Evolutionary conservation across 1,140 invertebrate genomes (phyloP), one percentile per base, ranked within the genome.

Genomic region (Ips nitidus): DNA sequence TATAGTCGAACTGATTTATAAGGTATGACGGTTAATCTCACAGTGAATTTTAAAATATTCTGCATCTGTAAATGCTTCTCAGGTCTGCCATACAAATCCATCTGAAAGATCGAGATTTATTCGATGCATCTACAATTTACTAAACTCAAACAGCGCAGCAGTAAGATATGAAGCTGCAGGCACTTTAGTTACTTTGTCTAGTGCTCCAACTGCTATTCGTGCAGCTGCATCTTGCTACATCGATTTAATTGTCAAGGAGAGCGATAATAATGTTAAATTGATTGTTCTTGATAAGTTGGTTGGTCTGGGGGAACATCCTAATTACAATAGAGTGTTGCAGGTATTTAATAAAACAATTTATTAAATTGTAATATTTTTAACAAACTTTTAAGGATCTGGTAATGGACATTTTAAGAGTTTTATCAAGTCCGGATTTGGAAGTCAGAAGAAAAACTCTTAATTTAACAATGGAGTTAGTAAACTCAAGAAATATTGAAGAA

Each of bases 221-320:
- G 95, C 97, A 41, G 98, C 97, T 40, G 97, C 97, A 7, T 91
- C 90, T 42, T 97, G 96, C 82, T 99, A 99, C 81, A 99, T 99
- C 77, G 98, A 99, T 78, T 83, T 99, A 69, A 96, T 99, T 71
- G 92, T 98, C 2, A 99, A 99, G 83, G 98, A 99, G 82, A 98
- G 95, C 82, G 98, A 99, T 80, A 99, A 99, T 82, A 99, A 99
- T 86, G 97, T 99, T 1, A 99, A 99, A 83, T 84, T 99, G 55
- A 99, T 99, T 76, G 97, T 99, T 1, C 84, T 99, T 68, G 97
- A 98, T 80, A 89, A 97, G 56, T 84, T 99, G 60, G 92, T 98
- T 75, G 90, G 91, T 2, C 86, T 99, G 77, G 92, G 92, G 74
- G 93, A 94, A 53, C 88, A 90, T 77, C 91, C 94, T 38, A 87